phyloP scores from a whole-genome alignment of 1,140 invertebrate genomes.

The Portunus trituberculatus region DNA sequence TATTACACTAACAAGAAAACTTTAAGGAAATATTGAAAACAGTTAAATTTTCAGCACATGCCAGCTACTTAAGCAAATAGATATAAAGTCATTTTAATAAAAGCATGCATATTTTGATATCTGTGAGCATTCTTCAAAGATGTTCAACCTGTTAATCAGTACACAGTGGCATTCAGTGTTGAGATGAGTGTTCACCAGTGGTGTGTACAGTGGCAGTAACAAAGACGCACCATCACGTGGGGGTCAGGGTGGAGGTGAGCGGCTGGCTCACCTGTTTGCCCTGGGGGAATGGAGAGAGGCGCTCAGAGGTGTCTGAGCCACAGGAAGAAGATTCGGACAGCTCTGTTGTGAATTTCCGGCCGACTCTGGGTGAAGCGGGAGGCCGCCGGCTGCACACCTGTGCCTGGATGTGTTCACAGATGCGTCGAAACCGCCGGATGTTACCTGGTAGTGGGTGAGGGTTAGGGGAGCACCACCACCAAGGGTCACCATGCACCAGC shows the following conservation, averaged over 20 bases:
- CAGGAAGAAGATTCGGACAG: constrained; percentile 90
- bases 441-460: constrained; percentile 86
- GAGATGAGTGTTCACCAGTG: not conserved
- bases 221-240: not conserved
- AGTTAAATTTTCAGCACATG: too few species aligned
- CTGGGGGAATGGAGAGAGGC: constrained; percentile 80
- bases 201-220: not conserved
- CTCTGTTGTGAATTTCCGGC: constrained; percentile 83
- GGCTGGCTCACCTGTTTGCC: constrained; percentile 74
- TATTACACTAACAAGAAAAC: too few species aligned
- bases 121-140: not conserved
- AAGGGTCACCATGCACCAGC: not conserved
- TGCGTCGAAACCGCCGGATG: constrained; percentile 94
- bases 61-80: too few species aligned
- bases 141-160: not conserved
- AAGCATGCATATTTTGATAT: too few species aligned
- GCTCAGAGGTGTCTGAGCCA: constrained; percentile 90
- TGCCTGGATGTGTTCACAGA: constrained; percentile 97
- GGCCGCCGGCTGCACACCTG: constrained; percentile 89
- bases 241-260: constrained; percentile 13
- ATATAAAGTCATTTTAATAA: too few species aligned
- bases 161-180: not conserved
- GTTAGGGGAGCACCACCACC: not conserved
- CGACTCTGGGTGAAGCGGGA: constrained; percentile 87
- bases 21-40: too few species aligned